Conservation (phyloP, 2,888 invertebrate species). For the Sphaeridia pumilis region DNA sequence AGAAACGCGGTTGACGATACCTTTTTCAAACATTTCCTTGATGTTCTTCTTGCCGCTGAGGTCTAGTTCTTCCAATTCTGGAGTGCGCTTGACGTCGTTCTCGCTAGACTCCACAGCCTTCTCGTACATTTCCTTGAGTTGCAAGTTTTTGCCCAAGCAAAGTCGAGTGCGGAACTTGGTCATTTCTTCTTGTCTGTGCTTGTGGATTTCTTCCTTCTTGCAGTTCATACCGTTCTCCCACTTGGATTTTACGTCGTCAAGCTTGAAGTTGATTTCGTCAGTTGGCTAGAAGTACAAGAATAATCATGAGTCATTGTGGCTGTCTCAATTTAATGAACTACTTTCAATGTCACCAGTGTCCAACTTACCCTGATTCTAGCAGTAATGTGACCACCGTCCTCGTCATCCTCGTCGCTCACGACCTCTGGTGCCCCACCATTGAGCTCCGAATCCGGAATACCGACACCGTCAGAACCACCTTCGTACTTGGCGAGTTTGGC, state of each 20-base stretch:
- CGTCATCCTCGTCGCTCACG: slow-evolving; percentile 16
- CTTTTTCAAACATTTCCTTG: slow-evolving; percentile 70
- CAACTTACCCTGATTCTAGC: background rate
- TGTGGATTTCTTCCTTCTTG: slow-evolving; percentile 51
- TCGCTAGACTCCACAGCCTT: slow-evolving; percentile 53
- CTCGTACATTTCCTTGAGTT: slow-evolving; percentile 84
- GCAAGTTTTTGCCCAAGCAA: slow-evolving; percentile 70
- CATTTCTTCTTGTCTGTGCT: slow-evolving; percentile 77
- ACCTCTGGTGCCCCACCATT: slow-evolving; percentile 50
- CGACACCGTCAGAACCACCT: slow-evolving; percentile 40
- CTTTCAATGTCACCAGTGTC: no score
- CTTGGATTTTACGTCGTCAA: slow-evolving; percentile 31
- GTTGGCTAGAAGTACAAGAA: background rate
- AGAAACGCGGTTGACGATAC: slow-evolving; percentile 49
- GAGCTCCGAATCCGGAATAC: slow-evolving; percentile 61
- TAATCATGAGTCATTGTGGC: background rate
- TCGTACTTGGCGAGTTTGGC: slow-evolving; percentile 64
- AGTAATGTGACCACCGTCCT: background rate
- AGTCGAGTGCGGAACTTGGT: slow-evolving; percentile 66
- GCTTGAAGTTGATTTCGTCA: slow-evolving; percentile 20
- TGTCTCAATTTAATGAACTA: background rate
- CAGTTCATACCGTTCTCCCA: slow-evolving; percentile 55
- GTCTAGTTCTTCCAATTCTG: slow-evolving; percentile 17
- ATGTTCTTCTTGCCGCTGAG: slow-evolving; percentile 37
- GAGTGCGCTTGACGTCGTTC: slow-evolving; percentile 24